Evolutionary conservation across 1,140 invertebrate genomes (phyloP), one percentile per base, ranked within the genome.

Genomic region (Lepidurus arcticus): DNA sequence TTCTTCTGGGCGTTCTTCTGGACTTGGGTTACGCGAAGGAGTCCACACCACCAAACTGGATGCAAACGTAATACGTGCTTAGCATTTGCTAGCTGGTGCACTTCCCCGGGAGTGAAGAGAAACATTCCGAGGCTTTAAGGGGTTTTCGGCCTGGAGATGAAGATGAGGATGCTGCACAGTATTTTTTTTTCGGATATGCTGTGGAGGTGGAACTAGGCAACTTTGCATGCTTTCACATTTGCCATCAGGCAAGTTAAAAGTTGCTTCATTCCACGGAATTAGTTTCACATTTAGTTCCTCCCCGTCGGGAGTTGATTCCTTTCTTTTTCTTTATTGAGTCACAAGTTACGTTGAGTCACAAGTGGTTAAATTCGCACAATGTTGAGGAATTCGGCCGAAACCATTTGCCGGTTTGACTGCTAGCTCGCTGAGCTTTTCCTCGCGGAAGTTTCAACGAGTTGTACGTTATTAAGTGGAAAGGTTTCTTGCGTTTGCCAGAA

Each of bases 1-100:
- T 65, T 13, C 53, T 13, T 13, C 16, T 21, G 53, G 16, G 5
- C 53, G 13, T 21, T 65, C 21, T 21, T 65, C 21, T 65, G 53
- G 53, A 21, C 21, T 65, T 13, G 8, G 16, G 53, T 65, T 65
- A 65, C 53, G 53, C 13, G 53, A 21, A 65, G 53, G 16, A 13
- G n/a, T 65, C 53, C 53, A 65, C 53, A 10, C 4, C 7, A 65
- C 9, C 53, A 65, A 65, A 65, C 53, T 65, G 21, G 53, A 65
- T 65, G 53, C 21, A 65, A 65, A 65, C 53, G 53, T 65, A 65
- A 65, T 65, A 65, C 53, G 53, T 65, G 53, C 53, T 65, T 65
- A 65, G 53, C 53, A 65, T 65, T 65, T 65, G 34, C 34, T 34
- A 34, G 34, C 34, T 34, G 4, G 34, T 34, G 34, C 34, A 34